Conservation (phyloP, 1,140 invertebrate genomes). For the Drosophila dunni region DNA sequence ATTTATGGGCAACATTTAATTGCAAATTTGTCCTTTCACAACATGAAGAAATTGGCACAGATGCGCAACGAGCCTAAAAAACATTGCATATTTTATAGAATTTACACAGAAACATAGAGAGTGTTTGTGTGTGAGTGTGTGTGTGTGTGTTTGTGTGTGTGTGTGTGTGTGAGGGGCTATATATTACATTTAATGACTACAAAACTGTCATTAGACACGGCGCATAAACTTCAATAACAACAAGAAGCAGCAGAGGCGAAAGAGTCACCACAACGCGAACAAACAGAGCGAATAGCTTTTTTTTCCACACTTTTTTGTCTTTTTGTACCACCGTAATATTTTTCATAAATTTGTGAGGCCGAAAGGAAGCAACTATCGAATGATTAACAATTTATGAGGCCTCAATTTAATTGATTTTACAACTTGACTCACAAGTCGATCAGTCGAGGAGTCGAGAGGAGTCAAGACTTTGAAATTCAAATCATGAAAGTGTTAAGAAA, state of each 20-base stretch:
- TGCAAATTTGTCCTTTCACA: constrained; percentile 64
- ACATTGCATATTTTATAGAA: constrained; percentile 25
- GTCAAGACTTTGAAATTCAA: constrained; percentile 60
- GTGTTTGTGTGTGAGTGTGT: not conserved
- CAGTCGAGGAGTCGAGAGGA: not conserved
- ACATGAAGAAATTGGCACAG: constrained; percentile 36
- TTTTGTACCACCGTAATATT: constrained; percentile 1
- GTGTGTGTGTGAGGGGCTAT: constrained; percentile 31
- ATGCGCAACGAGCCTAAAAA: constrained; percentile 16
- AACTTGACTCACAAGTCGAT: constrained; percentile 16
- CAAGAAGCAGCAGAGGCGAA: not conserved
- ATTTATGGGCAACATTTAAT: constrained; percentile 75
- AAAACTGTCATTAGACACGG: constrained; percentile 79
- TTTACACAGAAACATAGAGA: constrained; percentile 12
- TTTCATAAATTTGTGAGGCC: constrained; percentile 51
- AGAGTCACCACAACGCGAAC: constrained; percentile 32
- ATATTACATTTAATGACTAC: constrained; percentile 78
- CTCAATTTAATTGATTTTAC: constrained; percentile 75
- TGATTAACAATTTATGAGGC: constrained; percentile 48
- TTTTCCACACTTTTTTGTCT: constrained; percentile 2
- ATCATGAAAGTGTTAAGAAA: constrained; percentile 79
- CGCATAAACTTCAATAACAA: constrained; percentile 64
- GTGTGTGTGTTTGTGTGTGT: constrained; percentile 7
- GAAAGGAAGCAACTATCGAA: constrained; percentile 23
- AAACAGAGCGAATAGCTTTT: constrained; percentile 63